Evolutionary conservation across 2,888 invertebrate species (phyloP), one percentile per base, ranked within the genome.

Genomic region (Caenorhabditis imperialis): DNA sequence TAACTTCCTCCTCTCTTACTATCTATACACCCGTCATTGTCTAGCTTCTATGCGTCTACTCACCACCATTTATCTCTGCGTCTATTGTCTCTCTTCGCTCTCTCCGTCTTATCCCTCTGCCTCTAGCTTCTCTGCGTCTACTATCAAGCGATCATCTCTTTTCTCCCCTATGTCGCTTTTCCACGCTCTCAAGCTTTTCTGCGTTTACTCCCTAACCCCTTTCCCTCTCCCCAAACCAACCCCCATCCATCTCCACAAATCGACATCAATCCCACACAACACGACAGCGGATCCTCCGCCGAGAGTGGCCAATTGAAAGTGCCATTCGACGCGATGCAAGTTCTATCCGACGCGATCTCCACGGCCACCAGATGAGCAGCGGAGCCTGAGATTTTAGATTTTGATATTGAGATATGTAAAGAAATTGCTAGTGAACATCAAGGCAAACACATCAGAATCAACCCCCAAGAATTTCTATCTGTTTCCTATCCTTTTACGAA

Each of bases 191-290:
- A n/a, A n/a, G n/a, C n/a, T n/a, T n/a, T n/a, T n/a, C n/a, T n/a
- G n/a, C n/a, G n/a, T n/a, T n/a, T n/a, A n/a, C n/a, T n/a, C n/a
- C n/a, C n/a, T n/a, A n/a, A n/a, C n/a, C n/a, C n/a, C n/a, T n/a
- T n/a, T n/a, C n/a, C n/a, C n/a, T n/a, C n/a, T n/a, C n/a, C n/a
- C n/a, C n/a, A n/a, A n/a, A 30, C 18, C 14, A 6, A 45, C 23
- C 54, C 73, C 62, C 62, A 73, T 12, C 73, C 73, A 55, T 73
- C 73, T 22, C 73, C 73, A 54, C 73, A 73, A 27, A 54, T 60
- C 1, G 73, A 73, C 18, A 73, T 25, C 12, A 60, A 7, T 25
- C 73, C 73, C 16, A 73, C 55, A 38, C 73, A 73, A 14, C 73
- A 73, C 5, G 73, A 60, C 1, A 73, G 30, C 14, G 73, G 73